Percentiles rank a stretch among this genome's conserved stretches.
Evolutionary conservation across 2,113 vertebrate genomes (phyloP).

Genomic region (Actinemys pallida): DNA sequence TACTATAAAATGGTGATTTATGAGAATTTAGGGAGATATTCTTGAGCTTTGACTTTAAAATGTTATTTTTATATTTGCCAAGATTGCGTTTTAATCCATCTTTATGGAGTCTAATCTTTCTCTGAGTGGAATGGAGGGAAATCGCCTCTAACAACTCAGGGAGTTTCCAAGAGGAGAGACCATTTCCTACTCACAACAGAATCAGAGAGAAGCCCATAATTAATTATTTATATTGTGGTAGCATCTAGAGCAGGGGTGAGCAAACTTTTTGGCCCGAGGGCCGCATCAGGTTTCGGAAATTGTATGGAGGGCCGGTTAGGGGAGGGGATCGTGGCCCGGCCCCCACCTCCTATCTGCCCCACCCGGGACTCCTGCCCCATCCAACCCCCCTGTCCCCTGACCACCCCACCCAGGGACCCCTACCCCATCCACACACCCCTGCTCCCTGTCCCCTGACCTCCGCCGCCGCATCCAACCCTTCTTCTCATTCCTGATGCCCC

Average conservation of each 20-base stretch:
- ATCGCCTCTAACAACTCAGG: not conserved
- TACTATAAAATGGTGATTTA: constrained; percentile 62
- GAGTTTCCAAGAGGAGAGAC: not conserved
- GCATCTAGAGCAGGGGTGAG: not conserved
- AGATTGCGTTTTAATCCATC: constrained; percentile 67
- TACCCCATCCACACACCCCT: too few relatives aligned
- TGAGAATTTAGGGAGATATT: constrained; percentile 56
- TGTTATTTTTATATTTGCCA: constrained; percentile 68
- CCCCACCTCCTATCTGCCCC: too few relatives aligned
- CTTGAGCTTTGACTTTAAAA: constrained; percentile 68
- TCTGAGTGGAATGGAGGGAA: not conserved
- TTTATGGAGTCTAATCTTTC: not conserved
- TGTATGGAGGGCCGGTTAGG: too few relatives aligned
- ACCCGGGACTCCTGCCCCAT: too few relatives aligned
- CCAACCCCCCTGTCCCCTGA: too few relatives aligned
- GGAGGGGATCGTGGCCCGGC: too few relatives aligned
- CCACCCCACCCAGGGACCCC: too few relatives aligned
- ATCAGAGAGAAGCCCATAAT: not conserved
- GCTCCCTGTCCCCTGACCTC: too few relatives aligned
- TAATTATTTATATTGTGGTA: not conserved
- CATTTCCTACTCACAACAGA: not conserved
- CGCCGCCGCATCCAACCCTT: too few relatives aligned
- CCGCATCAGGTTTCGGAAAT: too few relatives aligned
- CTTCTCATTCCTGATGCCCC: too few relatives aligned
- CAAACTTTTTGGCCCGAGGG: too few relatives aligned